Evolutionary conservation across 1,140 invertebrate species (phyloP).

Genomic region (Macrotrachela quadricornifera): DNA sequence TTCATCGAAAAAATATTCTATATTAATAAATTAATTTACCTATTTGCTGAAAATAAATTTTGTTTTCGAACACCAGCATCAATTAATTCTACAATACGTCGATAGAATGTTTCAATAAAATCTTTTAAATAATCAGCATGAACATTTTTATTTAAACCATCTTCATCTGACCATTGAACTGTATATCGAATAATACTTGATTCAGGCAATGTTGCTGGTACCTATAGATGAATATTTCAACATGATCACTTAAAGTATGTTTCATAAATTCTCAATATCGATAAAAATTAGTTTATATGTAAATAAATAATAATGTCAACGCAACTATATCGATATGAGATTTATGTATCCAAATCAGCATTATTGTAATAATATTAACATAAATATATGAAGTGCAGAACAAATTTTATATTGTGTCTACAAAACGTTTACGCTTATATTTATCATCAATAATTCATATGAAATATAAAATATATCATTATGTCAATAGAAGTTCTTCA

Average conservation of each 20-base stretch:
- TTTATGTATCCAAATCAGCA: too few relatives aligned
- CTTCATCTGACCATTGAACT: conserved; percentile 85
- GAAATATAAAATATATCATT: too few relatives aligned
- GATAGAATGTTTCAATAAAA: conserved; percentile 57
- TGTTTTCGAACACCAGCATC: conserved; percentile 24
- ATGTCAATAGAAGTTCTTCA: too few relatives aligned
- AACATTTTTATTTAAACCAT: conserved; percentile 71
- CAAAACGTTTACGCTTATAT: too few relatives aligned
- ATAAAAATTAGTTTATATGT: conserved; percentile 11
- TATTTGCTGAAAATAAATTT: conserved; percentile 33
- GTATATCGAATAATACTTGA: conserved; percentile 45
- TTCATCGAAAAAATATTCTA: too few relatives aligned
- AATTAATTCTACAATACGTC: conserved; percentile 58
- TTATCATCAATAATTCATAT: too few relatives aligned
- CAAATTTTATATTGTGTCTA: too few relatives aligned
- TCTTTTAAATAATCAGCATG: conserved; percentile 80
- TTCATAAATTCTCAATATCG: conserved; percentile 19
- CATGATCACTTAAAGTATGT: conserved; percentile 18
- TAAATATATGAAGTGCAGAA: too few relatives aligned
- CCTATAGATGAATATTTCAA: too few relatives aligned
- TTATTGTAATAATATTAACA: too few relatives aligned
- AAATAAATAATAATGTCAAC: too few relatives aligned
- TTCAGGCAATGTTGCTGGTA: neutral
- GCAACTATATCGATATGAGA: too few relatives aligned
- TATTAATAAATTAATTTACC: neutral